Conservation (phyloP, 2,888 invertebrate genomes). For the Polia nebulosa region DNA sequence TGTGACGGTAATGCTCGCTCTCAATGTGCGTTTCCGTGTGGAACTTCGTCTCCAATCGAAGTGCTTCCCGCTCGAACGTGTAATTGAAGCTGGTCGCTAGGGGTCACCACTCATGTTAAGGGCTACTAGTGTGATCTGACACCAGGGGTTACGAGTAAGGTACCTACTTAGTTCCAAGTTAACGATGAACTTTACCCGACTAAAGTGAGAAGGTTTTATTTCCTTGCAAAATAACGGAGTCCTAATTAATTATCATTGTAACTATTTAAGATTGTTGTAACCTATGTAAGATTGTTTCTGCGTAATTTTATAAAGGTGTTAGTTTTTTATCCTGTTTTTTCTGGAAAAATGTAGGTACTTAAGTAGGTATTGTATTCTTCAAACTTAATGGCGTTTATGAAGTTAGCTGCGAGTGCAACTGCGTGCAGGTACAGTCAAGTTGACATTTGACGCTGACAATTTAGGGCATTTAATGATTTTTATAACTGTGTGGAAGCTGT, state of each 20-base stretch:
- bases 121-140: conserved; percentile 24
- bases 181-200: background rate
- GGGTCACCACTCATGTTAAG: conserved; percentile 14
- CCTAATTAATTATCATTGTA: background rate
- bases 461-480: no score
- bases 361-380: no score
- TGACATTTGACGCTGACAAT: no score
- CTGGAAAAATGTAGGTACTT: background rate
- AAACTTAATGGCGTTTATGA: no score
- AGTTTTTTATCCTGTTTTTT: no score
- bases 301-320: no score
- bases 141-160: conserved; percentile 26
- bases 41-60: conserved; percentile 17
- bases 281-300: no score
- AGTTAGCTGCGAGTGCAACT: no score
- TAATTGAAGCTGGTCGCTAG: conserved; percentile 52
- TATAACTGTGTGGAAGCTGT: no score
- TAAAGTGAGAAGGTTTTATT: background rate
- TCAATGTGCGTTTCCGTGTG: conserved; percentile 1
- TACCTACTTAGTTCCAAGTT: conserved; percentile 10
- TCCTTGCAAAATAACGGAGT: background rate
- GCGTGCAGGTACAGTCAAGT: no score
- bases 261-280: no score
- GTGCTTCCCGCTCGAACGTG: conserved; percentile 31
- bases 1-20: no score